phyloP scores from a whole-genome alignment of 2,888 invertebrate genomes.

The Metallyticus violacea region DNA sequence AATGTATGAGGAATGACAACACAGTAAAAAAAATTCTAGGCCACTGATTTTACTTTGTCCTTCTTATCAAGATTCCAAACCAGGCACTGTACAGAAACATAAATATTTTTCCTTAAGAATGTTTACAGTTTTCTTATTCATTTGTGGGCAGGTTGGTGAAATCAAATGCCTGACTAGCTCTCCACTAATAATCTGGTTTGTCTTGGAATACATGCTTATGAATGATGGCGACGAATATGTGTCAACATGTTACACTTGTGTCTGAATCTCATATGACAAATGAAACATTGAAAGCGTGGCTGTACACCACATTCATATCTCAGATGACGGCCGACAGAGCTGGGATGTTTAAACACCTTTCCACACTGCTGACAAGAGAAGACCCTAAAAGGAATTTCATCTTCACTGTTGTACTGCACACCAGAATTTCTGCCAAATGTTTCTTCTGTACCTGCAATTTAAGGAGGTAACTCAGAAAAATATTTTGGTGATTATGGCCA shows the following conservation, averaged over 20 bases:
- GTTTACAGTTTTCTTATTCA: too few relatives aligned
- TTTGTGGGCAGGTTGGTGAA: too few relatives aligned
- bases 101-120: too few relatives aligned
- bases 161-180: too few relatives aligned
- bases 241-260: slow-evolving; percentile 33
- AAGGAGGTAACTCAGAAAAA: too few relatives aligned
- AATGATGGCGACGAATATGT: slow-evolving; percentile 14
- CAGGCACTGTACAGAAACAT: too few relatives aligned
- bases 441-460: background rate
- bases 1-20: too few relatives aligned
- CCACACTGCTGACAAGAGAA: background rate
- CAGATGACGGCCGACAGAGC: slow-evolving; percentile 35
- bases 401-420: background rate
- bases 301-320: slow-evolving; percentile 41
- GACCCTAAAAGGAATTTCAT: background rate
- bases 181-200: background rate
- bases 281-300: slow-evolving; percentile 42
- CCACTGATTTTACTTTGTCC: too few relatives aligned
- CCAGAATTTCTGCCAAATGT: background rate
- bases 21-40: too few relatives aligned
- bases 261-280: slow-evolving; percentile 43
- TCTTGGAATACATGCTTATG: background rate
- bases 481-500: too few relatives aligned
- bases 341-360: background rate
- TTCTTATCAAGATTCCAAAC: too few relatives aligned